A percentile compares a stretch with the other conserved stretches of the same genome.
Conservation (phyloP, 2,113 vertebrate species). For the Centropristis striata region DNA sequence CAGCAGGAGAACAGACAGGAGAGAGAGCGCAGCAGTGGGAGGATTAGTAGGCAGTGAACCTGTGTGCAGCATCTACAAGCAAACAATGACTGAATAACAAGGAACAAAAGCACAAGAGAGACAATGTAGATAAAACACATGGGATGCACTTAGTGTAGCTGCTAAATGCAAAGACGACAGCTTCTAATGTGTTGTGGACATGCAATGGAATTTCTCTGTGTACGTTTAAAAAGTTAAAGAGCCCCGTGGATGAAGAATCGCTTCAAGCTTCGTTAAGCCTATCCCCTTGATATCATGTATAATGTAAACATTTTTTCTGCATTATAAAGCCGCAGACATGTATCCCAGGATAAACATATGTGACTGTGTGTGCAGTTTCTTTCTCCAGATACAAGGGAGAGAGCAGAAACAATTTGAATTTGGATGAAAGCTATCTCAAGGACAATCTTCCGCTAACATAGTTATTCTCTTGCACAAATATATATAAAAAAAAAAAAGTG, state of each 20-base stretch:
- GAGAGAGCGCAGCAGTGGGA: conserved; percentile 7
- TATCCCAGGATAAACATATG: not conserved
- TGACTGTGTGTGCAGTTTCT: not conserved
- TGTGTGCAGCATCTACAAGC: conserved; percentile 2
- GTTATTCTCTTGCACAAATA: conserved; percentile 3
- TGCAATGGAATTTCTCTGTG: not conserved
- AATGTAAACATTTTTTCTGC: conserved; percentile 8
- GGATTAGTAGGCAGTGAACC: conserved; percentile 10
- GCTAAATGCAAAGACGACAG: not conserved
- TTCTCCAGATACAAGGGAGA: not conserved
- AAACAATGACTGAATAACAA: conserved; percentile 12
- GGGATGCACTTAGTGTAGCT: not conserved
- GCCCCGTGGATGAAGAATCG: not conserved
- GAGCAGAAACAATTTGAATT: not conserved
- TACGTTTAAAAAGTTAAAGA: conserved; percentile 16
- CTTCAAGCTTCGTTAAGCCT: conserved; percentile 8
- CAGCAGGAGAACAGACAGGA: conserved; percentile 31
- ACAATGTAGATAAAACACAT: conserved; percentile 8
- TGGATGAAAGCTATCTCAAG: not conserved
- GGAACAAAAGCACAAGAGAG: not conserved
- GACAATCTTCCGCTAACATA: not conserved
- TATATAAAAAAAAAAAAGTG: not conserved
- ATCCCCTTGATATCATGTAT: not conserved
- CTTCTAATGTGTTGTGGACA: conserved; percentile 10
- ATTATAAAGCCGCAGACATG: conserved; percentile 1